Conservation (phyloP, 2,113 vertebrate species). For the Pituophis catenifer region DNA sequence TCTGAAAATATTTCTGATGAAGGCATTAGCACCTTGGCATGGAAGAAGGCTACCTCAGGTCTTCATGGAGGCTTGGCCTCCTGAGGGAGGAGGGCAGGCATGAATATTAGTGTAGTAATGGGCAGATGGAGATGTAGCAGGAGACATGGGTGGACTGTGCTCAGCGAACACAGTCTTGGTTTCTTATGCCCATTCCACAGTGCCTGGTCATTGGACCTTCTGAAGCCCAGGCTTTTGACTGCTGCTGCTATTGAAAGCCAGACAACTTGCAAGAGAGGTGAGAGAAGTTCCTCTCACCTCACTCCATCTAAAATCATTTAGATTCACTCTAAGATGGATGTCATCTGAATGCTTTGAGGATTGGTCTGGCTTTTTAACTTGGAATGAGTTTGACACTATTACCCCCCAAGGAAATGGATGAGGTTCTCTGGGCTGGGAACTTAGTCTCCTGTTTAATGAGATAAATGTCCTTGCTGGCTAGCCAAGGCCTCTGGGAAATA, state of each 20-base stretch:
- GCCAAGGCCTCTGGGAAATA: no score
- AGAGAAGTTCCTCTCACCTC: neutral
- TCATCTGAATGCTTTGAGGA: no score
- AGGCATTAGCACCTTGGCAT: neutral
- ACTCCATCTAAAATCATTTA: no score
- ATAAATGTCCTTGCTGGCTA: no score
- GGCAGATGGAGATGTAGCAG: neutral
- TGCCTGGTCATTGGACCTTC: neutral
- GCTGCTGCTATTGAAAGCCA: neutral
- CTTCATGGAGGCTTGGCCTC: neutral
- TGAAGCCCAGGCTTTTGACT: neutral
- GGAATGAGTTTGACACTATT: no score
- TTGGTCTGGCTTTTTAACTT: no score
- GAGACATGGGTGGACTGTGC: neutral
- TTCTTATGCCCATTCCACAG: neutral
- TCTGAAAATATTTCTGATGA: neutral
- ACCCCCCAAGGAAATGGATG: no score
- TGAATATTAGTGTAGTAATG: neutral
- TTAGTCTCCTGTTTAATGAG: no score
- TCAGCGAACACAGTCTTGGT: neutral
- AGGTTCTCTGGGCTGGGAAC: no score
- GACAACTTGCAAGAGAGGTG: neutral
- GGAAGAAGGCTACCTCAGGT: neutral
- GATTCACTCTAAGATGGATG: no score
- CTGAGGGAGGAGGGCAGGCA: neutral